Percentiles rank a stretch among this genome's conserved stretches.
Conservation (phyloP, 2,888 invertebrate genomes). For the Mesoligia furuncula region DNA sequence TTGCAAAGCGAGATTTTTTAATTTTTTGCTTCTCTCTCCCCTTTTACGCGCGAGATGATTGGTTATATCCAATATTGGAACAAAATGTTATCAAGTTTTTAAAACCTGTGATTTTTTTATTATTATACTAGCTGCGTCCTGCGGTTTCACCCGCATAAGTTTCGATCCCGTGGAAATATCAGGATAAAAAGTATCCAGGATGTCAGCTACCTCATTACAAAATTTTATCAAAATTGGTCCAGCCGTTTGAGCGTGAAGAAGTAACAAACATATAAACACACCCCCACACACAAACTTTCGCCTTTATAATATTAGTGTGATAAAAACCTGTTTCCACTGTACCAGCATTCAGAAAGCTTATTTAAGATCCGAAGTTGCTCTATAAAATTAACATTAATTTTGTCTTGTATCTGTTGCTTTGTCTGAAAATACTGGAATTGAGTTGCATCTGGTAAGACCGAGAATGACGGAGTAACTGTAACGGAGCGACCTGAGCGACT, state of each 20-base stretch:
- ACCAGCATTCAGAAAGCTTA: background rate
- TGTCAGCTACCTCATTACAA: too few species aligned
- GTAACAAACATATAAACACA: too few species aligned
- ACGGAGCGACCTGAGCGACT: too few species aligned
- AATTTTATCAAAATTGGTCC: too few species aligned
- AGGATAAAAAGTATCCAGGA: too few species aligned
- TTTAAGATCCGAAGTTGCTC: background rate
- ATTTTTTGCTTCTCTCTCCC: conserved; percentile 55
- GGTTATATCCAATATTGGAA: conserved; percentile 55
- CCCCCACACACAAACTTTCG: too few species aligned
- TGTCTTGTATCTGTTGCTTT: background rate
- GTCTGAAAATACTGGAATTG: background rate
- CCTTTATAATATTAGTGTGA: too few species aligned
- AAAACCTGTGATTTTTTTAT: background rate
- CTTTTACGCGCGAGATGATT: conserved; percentile 52
- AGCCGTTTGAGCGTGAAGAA: too few species aligned
- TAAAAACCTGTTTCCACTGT: background rate
- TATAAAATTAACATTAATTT: background rate
- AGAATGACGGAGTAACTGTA: too few species aligned
- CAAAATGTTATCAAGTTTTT: conserved; percentile 7
- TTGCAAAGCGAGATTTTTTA: conserved; percentile 70
- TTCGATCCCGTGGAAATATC: too few species aligned
- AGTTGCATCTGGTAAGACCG: background rate
- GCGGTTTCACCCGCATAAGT: too few species aligned
- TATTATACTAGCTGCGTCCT: too few species aligned